Percentiles rank a stretch among this genome's conserved stretches.
phyloP scores from a whole-genome alignment of 2,888 invertebrate species.

The Noctua fimbriata region DNA sequence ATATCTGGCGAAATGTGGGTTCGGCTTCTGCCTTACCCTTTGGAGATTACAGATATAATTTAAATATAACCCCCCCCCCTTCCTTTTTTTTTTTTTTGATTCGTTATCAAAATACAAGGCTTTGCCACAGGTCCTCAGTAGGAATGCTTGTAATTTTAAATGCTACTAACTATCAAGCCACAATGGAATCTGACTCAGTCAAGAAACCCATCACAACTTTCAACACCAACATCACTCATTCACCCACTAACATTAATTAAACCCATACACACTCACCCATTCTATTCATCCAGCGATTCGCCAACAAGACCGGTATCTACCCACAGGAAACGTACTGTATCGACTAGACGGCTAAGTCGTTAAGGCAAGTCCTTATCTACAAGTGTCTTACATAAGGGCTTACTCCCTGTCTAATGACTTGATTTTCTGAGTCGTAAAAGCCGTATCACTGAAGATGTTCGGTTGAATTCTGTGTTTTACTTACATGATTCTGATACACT shows the following conservation, averaged over 20 bases:
- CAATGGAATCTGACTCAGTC: background rate
- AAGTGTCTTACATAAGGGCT: slow-evolving; percentile 80
- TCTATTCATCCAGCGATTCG: slow-evolving; percentile 18
- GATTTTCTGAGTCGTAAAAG: slow-evolving; percentile 82
- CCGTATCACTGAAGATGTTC: slow-evolving; percentile 57
- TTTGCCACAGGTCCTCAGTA: background rate
- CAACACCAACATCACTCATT: background rate
- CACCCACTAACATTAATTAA: slow-evolving; percentile 21
- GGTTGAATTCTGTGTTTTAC: slow-evolving; percentile 47
- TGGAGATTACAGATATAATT: no score
- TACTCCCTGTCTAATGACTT: slow-evolving; percentile 82
- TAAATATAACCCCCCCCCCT: no score
- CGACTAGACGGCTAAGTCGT: slow-evolving; percentile 81
- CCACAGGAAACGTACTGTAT: slow-evolving; percentile 75
- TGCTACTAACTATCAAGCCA: background rate
- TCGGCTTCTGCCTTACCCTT: no score
- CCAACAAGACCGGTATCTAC: slow-evolving; percentile 47
- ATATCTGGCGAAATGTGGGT: no score
- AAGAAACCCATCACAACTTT: background rate
- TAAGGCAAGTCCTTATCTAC: slow-evolving; percentile 83
- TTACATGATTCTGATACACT: slow-evolving; percentile 33
- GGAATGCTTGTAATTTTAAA: background rate
- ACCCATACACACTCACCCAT: background rate
- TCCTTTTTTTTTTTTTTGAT: no score
- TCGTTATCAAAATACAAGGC: background rate